Evolutionary conservation across 2,888 invertebrate genomes (phyloP).

Genomic region (Celastrina argiolus): DNA sequence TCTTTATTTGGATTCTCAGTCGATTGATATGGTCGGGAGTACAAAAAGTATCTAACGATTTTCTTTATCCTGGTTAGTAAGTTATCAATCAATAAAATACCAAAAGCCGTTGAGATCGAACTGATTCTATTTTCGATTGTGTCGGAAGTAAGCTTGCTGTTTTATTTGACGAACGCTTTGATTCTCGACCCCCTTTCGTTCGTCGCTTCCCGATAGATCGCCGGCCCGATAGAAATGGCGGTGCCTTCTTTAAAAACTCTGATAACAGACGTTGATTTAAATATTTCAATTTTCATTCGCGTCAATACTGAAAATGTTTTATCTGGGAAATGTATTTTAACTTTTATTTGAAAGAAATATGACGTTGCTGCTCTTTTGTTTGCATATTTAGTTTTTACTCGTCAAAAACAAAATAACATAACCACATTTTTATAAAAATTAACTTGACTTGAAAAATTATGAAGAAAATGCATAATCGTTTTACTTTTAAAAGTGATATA

Average conservation of each 20-base stretch:
- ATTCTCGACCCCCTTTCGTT: slow-evolving; percentile 12
- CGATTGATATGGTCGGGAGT: no score
- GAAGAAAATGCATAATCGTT: no score
- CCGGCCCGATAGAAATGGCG: background rate
- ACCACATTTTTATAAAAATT: no score
- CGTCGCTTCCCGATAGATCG: slow-evolving; percentile 2
- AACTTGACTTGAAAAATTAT: background rate
- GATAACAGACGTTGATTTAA: slow-evolving; percentile 15
- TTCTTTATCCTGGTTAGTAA: no score
- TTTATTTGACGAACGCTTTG: slow-evolving; percentile 14
- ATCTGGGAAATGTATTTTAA: background rate
- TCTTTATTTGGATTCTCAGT: no score
- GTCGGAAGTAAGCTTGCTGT: background rate
- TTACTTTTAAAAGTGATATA: no score
- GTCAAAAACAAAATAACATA: no score
- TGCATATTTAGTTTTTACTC: background rate
- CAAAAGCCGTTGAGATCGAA: no score
- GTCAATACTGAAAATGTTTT: slow-evolving; percentile 2
- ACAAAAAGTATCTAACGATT: no score
- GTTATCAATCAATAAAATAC: no score
- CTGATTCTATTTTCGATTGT: no score
- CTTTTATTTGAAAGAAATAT: background rate
- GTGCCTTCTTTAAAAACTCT: slow-evolving; percentile 14
- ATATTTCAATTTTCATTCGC: slow-evolving; percentile 13
- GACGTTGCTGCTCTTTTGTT: background rate